Evolutionary conservation across 2,113 vertebrate species (phyloP), one percentile per base, ranked within the genome.

Genomic region (Hippoglossus stenolepis): DNA sequence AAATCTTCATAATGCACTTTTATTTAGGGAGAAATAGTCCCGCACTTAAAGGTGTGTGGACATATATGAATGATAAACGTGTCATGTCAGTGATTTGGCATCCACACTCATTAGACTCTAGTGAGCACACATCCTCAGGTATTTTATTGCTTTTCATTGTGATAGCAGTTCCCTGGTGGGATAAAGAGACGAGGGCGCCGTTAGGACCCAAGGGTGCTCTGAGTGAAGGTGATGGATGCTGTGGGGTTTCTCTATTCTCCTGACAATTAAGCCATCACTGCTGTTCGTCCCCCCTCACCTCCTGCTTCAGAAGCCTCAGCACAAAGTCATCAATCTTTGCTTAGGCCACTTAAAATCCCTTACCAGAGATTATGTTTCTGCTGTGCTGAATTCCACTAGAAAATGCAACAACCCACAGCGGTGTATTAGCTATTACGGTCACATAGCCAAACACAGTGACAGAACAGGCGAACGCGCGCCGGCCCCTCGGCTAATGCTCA

Each of bases 211-310:
- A 72, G 76, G 76, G 73, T 35, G 61, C 69, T 76, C 60, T 65
- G 76, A 67, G 54, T 83, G 77, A 87, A 77, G 69, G 79, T 88
- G 88, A 93, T 87, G 79, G 80, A 89, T 91, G 83, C 77, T 76
- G 65, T 75, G 68, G 65, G 67, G 51, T 78, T 87, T 87, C 70
- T 82, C 68, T 71, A 38, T 73, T 70, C 87, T 82, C 82, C 24
- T 63, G 77, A 86, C 77, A 88, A 87, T 90, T 81, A 87, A 26
- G 76, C 68, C 35, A 26, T 88, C 83, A 68, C 65, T 73, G 80
- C 77, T 61, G 53, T 45, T 71, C 62, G 40, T 40, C n/a, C 23
- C 47, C 40, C 53, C 75, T 72, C 72, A 51, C 62, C 82, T 79
- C 62, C 82, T 81, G 74, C 65, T 85, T 78, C 58, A 75, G 67